These are phyloP conservation scores for Arenaria interpres DNA, from an alignment of 2,113 vertebrate genomes.

Conservation along the genomic window DNA sequence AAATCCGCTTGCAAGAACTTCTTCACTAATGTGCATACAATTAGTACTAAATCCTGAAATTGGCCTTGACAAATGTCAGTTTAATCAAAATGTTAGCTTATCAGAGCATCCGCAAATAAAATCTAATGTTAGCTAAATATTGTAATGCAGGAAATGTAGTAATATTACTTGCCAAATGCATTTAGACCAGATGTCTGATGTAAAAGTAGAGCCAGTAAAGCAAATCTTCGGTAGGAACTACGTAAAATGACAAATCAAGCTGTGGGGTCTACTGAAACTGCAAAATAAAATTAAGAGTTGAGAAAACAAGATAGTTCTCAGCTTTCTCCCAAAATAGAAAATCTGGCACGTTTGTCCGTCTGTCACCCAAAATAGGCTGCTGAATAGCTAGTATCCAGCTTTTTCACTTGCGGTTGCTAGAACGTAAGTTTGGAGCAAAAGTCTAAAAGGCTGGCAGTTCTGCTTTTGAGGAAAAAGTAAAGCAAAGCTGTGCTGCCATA, in stretches of 20 bases:
- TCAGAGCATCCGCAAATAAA: conserved; percentile 45
- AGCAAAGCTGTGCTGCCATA: not conserved
- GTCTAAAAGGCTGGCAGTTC: not conserved
- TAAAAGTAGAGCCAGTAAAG: conserved; percentile 8
- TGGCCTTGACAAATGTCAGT: conserved; percentile 24
- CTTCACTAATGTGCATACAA: not conserved
- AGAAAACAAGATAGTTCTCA: not conserved
- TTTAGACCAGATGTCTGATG: conserved; percentile 32
- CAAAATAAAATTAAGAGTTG: not conserved
- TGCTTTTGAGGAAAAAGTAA: not conserved
- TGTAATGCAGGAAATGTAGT: conserved; percentile 49
- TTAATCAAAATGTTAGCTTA: conserved; percentile 43
- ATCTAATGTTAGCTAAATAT: conserved; percentile 29
- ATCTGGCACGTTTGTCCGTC: not conserved
- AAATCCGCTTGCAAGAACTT: conserved; percentile 5
- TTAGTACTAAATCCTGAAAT: conserved; percentile 19
- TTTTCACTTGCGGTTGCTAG: not conserved
- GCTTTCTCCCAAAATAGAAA: not conserved
- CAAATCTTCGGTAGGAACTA: not conserved
- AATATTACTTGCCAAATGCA: conserved; percentile 14
- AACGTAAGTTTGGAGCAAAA: not conserved
- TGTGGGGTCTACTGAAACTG: not conserved
- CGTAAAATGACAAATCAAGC: not conserved
- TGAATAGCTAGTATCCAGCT: not conserved
- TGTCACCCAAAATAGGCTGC: not conserved